Conservation (phyloP, 1,140 invertebrate genomes). For the Maconellicoccus hirsutus region DNA sequence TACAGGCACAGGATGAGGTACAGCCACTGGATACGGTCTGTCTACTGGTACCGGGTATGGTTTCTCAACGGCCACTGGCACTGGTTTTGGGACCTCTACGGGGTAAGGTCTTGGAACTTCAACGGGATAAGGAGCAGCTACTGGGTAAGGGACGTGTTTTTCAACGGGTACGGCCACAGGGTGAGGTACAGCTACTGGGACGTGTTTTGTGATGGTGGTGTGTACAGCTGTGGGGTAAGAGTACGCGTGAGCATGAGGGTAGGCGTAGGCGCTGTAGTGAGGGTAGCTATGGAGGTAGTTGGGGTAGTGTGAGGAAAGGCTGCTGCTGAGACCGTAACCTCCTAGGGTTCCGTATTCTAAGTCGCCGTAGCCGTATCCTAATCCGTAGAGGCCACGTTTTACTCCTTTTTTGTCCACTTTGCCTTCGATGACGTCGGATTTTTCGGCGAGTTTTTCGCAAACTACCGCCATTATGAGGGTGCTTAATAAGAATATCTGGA, state of each 20-base stretch:
- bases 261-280: background rate
- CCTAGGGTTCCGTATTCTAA: conserved; percentile 23
- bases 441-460: conserved; percentile 11
- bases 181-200: conserved; percentile 29
- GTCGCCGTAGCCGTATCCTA: conserved; percentile 22
- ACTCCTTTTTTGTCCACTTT: background rate
- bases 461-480: background rate
- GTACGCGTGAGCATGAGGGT: background rate
- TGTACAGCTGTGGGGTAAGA: conserved; percentile 25
- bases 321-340: conserved; percentile 23
- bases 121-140: conserved; percentile 30
- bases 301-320: background rate
- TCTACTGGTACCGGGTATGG: conserved; percentile 29
- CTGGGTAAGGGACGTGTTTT: conserved; percentile 30
- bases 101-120: conserved; percentile 29
- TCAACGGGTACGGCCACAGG: conserved; percentile 29
- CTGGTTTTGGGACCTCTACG: conserved; percentile 30
- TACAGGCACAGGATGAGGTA: conserved; percentile 26
- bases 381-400: conserved; percentile 10
- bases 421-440: conserved; percentile 16
- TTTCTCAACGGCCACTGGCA: conserved; percentile 28
- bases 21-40: conserved; percentile 28
- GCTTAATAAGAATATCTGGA: background rate
- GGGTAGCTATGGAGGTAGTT: conserved; percentile 7
- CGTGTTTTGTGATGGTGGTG: conserved; percentile 26